A percentile compares a stretch with the other conserved stretches of the same genome.
phyloP scores from a whole-genome alignment of 2,888 invertebrate species.

The Zygaena filipendulae region DNA sequence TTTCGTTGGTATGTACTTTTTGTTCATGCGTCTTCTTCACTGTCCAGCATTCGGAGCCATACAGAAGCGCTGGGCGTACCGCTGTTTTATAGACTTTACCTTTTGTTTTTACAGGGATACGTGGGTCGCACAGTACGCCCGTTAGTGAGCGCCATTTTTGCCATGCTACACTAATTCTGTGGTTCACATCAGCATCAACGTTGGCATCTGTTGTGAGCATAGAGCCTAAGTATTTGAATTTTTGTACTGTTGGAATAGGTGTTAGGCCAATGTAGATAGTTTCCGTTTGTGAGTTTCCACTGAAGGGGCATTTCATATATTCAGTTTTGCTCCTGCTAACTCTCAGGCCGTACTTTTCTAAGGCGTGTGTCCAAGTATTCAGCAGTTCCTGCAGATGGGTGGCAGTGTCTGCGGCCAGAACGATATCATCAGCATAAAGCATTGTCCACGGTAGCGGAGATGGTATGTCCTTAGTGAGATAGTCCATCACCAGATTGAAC shows the following conservation, averaged over 20 bases:
- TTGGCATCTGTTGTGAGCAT: not conserved
- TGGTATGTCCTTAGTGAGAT: not conserved
- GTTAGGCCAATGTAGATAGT: too few species aligned
- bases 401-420: not conserved
- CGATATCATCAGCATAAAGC: constrained; percentile 4
- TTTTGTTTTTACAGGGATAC: constrained; percentile 1
- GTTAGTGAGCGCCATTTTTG: constrained; percentile 4
- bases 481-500: constrained; percentile 1
- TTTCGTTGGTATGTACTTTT: too few species aligned
- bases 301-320: constrained; percentile 1
- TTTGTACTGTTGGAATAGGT: too few species aligned
- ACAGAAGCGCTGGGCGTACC: not conserved
- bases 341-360: constrained; percentile 1
- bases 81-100: constrained; percentile 3
- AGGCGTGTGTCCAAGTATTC: not conserved
- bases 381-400: not conserved
- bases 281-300: too few species aligned
- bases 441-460: constrained; percentile 1
- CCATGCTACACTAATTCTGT: constrained; percentile 4
- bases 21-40: too few species aligned
- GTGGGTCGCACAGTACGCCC: constrained; percentile 1
- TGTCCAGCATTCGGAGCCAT: too few species aligned
- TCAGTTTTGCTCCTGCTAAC: constrained; percentile 1
- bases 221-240: too few species aligned
- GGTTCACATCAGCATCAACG: not conserved